A percentile compares a stretch with the other conserved stretches of the same genome.
phyloP scores from a whole-genome alignment of 37 sponge, comb jelly and placozoan species.

The Ephydatia muelleri region DNA sequence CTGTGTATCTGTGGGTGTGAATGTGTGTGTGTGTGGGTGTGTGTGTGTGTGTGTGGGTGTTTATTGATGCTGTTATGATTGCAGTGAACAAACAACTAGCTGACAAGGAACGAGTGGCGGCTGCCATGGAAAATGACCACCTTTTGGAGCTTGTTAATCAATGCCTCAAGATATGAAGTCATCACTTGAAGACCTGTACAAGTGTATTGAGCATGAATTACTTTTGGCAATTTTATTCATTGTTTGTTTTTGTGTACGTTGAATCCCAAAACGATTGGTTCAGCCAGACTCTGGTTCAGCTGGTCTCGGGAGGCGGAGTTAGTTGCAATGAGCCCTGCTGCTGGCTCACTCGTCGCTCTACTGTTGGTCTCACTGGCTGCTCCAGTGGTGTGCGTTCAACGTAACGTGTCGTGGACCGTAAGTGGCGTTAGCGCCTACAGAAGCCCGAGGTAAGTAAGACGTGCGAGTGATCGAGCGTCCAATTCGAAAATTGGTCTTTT shows the following conservation, averaged over 20 bases:
- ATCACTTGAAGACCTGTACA: neutral
- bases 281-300: too few species aligned
- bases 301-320: too few species aligned
- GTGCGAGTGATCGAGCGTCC: neutral
- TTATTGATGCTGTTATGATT: neutral
- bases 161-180: conserved; percentile 53
- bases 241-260: too few species aligned
- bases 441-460: neutral
- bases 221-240: too few species aligned
- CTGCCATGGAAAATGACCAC: conserved; percentile 93
- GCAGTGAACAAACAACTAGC: conserved; percentile 98
- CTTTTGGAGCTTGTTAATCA: conserved; percentile 92
- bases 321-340: neutral
- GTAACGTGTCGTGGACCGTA: neutral
- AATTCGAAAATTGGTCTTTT: too few species aligned
- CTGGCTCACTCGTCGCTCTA: neutral
- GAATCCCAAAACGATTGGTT: too few species aligned
- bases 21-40: too few species aligned
- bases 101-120: conserved; percentile 98
- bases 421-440: neutral
- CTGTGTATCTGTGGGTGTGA: too few species aligned
- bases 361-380: neutral
- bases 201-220: neutral
- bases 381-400: neutral
- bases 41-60: too few species aligned